Conservation (phyloP, 2,888 invertebrate species). For the Tupiocoris notatus region DNA sequence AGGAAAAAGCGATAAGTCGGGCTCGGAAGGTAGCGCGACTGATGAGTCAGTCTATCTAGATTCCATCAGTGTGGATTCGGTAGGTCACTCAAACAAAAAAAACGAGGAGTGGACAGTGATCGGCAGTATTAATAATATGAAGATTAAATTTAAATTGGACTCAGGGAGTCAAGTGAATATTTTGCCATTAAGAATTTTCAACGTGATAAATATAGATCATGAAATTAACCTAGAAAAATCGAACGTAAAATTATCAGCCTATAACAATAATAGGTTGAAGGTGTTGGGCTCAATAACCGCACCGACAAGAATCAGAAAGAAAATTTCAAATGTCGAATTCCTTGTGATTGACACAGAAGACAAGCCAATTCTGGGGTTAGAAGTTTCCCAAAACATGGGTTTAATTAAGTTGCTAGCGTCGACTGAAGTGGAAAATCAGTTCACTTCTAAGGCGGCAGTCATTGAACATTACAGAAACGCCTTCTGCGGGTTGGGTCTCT, state of each 20-base stretch:
- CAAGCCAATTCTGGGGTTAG: slow-evolving; percentile 17
- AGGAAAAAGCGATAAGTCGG: neutral
- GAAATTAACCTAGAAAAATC: neutral
- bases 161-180: slow-evolving; percentile 35
- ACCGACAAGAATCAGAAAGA: no score
- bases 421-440: neutral
- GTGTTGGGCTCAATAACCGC: no score
- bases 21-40: no score
- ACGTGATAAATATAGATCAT: neutral
- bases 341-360: neutral
- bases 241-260: slow-evolving; percentile 3
- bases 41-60: neutral
- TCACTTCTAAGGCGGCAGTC: neutral
- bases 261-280: slow-evolving; percentile 1
- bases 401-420: slow-evolving; percentile 1
- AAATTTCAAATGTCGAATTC: neutral
- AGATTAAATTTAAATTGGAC: slow-evolving; percentile 31
- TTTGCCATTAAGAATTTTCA: slow-evolving; percentile 28
- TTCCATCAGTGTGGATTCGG: neutral
- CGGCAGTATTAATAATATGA: neutral
- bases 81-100: neutral
- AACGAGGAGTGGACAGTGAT: slow-evolving; percentile 23
- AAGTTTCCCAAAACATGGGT: neutral
- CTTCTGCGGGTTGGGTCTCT: slow-evolving; percentile 8
- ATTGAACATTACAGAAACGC: neutral